A percentile compares a stretch with the other conserved stretches of the same genome.
Conservation (phyloP, 2,797 vertebrate genomes). For the Bradypodion pumilum region DNA sequence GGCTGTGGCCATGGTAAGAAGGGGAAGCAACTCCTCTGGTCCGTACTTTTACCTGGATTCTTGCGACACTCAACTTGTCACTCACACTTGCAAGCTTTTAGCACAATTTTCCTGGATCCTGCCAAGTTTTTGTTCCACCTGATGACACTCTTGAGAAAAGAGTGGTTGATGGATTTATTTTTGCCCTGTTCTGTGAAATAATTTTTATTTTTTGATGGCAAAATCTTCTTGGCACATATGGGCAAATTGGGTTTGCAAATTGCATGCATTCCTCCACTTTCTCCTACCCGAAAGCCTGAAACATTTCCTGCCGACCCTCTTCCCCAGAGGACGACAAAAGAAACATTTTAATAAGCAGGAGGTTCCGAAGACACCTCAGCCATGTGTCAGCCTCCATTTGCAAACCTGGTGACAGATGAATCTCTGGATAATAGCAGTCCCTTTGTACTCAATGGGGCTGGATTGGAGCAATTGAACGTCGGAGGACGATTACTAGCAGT, state of each 20-base stretch:
- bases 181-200: not conserved
- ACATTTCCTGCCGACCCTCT: accelerated
- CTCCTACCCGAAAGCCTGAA: not conserved
- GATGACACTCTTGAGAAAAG: too few species aligned
- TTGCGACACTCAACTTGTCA: too few species aligned
- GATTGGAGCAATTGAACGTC: constrained; percentile 52
- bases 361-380: constrained; percentile 39
- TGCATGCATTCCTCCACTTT: not conserved
- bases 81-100: too few species aligned
- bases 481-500: constrained; percentile 66
- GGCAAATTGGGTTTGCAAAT: not conserved
- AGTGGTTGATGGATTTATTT: not conserved
- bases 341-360: constrained; percentile 16
- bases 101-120: too few species aligned
- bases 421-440: constrained; percentile 57
- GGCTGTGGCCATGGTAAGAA: too few species aligned
- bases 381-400: constrained; percentile 55
- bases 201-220: not conserved
- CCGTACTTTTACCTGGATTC: too few species aligned
- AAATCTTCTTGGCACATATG: not conserved
- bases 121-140: too few species aligned
- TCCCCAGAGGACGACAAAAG: constrained; percentile 33
- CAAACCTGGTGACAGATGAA: constrained; percentile 51
- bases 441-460: constrained; percentile 57
- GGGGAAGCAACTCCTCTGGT: too few species aligned